A percentile compares a stretch with the other conserved stretches of the same genome.
phyloP scores from a whole-genome alignment of 2,113 vertebrate species.

The Clupea harengus region DNA sequence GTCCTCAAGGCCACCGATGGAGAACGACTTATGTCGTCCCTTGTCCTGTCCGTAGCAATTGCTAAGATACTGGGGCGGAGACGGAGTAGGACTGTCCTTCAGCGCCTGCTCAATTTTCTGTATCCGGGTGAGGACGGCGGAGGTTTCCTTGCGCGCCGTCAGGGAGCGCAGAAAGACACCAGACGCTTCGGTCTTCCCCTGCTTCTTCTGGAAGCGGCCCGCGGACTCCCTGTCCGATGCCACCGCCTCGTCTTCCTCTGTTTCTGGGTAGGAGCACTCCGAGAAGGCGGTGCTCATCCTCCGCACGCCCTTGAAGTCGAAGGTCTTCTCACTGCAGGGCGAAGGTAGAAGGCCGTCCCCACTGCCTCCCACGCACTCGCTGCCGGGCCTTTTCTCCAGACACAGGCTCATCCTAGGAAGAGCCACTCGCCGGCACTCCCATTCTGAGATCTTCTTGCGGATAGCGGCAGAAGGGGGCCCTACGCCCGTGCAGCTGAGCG shows the following conservation, averaged over 20 bases:
- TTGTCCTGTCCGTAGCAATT: conserved; percentile 91
- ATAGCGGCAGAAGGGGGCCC: conserved; percentile 79
- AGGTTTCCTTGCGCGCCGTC: conserved; percentile 83
- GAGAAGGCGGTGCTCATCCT: conserved; percentile 97
- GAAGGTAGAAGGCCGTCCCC: conserved; percentile 87
- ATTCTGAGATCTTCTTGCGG: conserved; percentile 94
- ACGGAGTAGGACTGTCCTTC: conserved; percentile 86
- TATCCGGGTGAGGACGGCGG: conserved; percentile 93
- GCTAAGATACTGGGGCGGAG: conserved; percentile 89
- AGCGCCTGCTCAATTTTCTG: conserved; percentile 95
- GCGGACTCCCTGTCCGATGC: conserved; percentile 79
- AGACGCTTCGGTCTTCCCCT: conserved; percentile 74
- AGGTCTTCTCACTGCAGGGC: conserved; percentile 90
- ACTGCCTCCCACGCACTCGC: conserved; percentile 83
- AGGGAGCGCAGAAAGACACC: conserved; percentile 75
- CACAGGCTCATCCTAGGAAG: conserved; percentile 83
- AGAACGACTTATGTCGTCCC: conserved; percentile 78
- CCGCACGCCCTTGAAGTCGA: conserved; percentile 89
- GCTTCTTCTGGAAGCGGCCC: conserved; percentile 82
- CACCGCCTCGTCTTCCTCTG: conserved; percentile 83
- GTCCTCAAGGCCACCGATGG: conserved; percentile 73
- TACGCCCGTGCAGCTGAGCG: conserved; percentile 71
- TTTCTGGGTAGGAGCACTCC: conserved; percentile 91
- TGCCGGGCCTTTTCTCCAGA: conserved; percentile 80
- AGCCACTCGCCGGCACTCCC: conserved; percentile 85